Evolutionary conservation across 2,113 vertebrate genomes (phyloP).

Genomic region (Verasper variegatus): DNA sequence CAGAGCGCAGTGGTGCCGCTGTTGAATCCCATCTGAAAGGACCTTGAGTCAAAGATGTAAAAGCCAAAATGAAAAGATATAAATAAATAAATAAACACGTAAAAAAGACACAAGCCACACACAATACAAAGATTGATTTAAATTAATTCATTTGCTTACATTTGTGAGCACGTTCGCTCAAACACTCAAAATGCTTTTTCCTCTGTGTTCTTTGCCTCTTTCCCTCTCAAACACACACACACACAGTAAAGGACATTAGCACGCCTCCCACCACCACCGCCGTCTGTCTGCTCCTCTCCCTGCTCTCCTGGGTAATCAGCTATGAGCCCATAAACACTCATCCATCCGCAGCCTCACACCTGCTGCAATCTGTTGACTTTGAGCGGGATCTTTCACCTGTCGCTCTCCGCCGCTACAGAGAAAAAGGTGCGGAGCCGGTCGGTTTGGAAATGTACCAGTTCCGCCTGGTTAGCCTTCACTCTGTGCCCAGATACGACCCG

Average conservation of each 20-base stretch:
- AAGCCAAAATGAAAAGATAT: not conserved
- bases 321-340: slow-evolving; percentile 50
- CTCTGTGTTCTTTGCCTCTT: not conserved
- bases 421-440: not conserved
- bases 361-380: slow-evolving; percentile 63
- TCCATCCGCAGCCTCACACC: slow-evolving; percentile 43
- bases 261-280: slow-evolving; percentile 5
- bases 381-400: slow-evolving; percentile 57
- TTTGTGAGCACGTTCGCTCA: not conserved
- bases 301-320: slow-evolving; percentile 54
- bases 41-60: too few relatives aligned
- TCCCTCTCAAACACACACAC: not conserved
- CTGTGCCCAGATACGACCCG: slow-evolving; percentile 16
- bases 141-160: too few relatives aligned
- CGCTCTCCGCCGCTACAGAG: slow-evolving; percentile 18
- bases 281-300: slow-evolving; percentile 15
- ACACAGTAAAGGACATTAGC: slow-evolving; percentile 1
- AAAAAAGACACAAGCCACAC: too few relatives aligned
- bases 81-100: not conserved
- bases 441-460: slow-evolving; percentile 31
- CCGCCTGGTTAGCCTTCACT: slow-evolving; percentile 42
- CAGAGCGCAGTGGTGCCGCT: too few relatives aligned
- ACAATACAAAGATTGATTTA: not conserved
- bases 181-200: not conserved
- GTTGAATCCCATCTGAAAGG: too few relatives aligned